Evolutionary conservation across 2,113 vertebrate genomes (phyloP), one percentile per base, ranked within the genome.

Genomic region (Perognathus longimembris): DNA sequence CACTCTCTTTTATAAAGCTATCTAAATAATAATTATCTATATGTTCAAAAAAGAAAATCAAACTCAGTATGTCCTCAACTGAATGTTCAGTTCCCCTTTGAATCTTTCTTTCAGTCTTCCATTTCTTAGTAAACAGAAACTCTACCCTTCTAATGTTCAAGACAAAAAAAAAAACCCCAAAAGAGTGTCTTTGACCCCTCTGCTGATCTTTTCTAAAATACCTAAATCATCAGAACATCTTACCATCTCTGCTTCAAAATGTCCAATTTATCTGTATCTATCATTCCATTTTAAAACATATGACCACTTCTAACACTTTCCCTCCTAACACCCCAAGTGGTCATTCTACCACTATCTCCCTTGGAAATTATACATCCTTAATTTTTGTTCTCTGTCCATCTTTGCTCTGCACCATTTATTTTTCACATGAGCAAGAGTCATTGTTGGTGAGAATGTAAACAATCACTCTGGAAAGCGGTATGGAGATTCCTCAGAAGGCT

Each of bases 81-180:
- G 10, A 57, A 42, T 83, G 59, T 40, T 82, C 22, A 36, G 34
- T 63, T 40, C 76, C 28, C 9, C 61, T 38, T 59, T 26, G 84
- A 76, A 69, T 40, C 36, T 40, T 42, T 76, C 76, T 30, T 64
- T 84, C 34, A 15, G 26, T 21, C 42, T 40, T 40, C 64, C 30
- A 76, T 84, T 84, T 84, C 61, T 91, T 61, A 42, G 15, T 42
- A 67, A 90, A 69, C 28, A 67, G 61, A 84, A 76, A 76, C n/a
- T 59, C 36, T 34, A 42, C 11, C 17, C 30, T 67, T 75, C 36
- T 28, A 57, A 21, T 40, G 9, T 64, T 76, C 59, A 26, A 90
- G 61, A 5, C 71, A 66, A 84, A 90, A 38, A n/a, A n/a, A n/a
- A n/a, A n/a, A n/a, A n/a, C n/a, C n/a, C 5, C 24, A 66, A 54